Percentiles rank a stretch among this genome's conserved stretches.
Conservation (phyloP, 2,113 vertebrate genomes). For the Chinchilla lanigera region DNA sequence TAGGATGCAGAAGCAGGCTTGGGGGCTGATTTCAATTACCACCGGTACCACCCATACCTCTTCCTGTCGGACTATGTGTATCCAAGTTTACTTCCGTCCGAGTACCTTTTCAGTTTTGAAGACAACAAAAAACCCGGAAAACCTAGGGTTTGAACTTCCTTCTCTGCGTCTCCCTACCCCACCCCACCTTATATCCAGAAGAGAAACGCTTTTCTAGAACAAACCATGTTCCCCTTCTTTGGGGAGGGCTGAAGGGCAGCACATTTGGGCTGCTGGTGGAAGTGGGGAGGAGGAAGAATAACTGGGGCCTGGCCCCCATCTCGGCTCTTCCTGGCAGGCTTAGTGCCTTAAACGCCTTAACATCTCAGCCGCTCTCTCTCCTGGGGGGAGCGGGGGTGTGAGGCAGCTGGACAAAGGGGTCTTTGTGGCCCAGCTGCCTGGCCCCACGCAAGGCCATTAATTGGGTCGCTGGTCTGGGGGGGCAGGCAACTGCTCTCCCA, state of each 20-base stretch:
- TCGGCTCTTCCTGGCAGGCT: slow-evolving; percentile 61
- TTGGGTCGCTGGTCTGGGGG: slow-evolving; percentile 71
- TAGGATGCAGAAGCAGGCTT: neutral
- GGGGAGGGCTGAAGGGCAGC: neutral
- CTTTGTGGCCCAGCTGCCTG: slow-evolving; percentile 76
- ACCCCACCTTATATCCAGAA: neutral
- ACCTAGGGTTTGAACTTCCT: neutral
- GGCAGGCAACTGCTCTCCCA: slow-evolving; percentile 34
- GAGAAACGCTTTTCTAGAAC: slow-evolving; percentile 27
- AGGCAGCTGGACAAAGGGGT: slow-evolving; percentile 74
- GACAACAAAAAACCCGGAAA: neutral
- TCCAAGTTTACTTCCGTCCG: neutral
- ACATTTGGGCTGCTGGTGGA: neutral
- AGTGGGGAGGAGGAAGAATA: neutral
- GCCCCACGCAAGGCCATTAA: slow-evolving; percentile 72
- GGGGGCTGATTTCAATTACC: neutral
- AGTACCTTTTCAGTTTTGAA: slow-evolving; percentile 5
- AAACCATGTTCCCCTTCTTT: neutral
- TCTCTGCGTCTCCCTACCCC: neutral
- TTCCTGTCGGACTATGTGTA: neutral
- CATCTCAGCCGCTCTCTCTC: slow-evolving; percentile 50
- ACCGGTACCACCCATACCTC: neutral
- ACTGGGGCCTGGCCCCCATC: neutral
- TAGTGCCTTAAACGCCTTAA: slow-evolving; percentile 72
- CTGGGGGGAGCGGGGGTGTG: slow-evolving; percentile 43